phyloP scores from a whole-genome alignment of 1,140 invertebrate genomes.

The Trissolcus basalis region DNA sequence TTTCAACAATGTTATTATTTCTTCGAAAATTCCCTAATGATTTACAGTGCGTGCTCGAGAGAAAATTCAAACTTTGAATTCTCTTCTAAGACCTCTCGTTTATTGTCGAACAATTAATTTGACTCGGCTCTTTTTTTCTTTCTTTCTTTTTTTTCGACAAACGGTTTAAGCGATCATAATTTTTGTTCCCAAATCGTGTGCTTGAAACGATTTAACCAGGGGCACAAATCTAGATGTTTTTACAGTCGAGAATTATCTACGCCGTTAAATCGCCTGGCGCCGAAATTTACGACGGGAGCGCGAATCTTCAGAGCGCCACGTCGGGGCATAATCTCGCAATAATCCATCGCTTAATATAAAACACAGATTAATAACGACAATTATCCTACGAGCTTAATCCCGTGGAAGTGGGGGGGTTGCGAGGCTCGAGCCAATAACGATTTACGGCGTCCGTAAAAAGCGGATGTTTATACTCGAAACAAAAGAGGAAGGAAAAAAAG shows the following conservation, averaged over 20 bases:
- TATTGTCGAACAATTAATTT: no score
- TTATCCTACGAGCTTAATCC: conserved; percentile 35
- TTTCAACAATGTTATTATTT: no score
- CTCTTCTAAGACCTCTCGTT: no score
- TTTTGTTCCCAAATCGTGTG: no score
- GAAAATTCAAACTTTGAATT: no score
- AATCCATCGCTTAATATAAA: conserved; percentile 38
- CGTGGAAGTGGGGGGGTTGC: background rate
- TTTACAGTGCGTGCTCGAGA: no score
- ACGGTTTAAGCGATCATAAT: no score
- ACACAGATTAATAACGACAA: conserved; percentile 37
- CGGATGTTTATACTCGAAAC: conserved; percentile 39
- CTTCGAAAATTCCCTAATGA: no score
- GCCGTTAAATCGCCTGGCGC: conserved; percentile 7
- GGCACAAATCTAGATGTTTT: conserved; percentile 3
- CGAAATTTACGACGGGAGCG: conserved; percentile 26
- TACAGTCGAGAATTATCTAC: conserved; percentile 9
- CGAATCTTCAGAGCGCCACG: background rate
- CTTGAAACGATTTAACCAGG: no score
- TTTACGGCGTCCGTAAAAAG: conserved; percentile 16
- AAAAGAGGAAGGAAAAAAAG: conserved; percentile 23
- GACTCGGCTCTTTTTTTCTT: no score
- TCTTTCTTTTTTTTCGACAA: no score
- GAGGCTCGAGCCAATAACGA: conserved; percentile 33
- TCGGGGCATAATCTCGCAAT: conserved; percentile 29